Evolutionary conservation across 2,113 vertebrate species (phyloP).

Genomic region (Actinemys pallida): DNA sequence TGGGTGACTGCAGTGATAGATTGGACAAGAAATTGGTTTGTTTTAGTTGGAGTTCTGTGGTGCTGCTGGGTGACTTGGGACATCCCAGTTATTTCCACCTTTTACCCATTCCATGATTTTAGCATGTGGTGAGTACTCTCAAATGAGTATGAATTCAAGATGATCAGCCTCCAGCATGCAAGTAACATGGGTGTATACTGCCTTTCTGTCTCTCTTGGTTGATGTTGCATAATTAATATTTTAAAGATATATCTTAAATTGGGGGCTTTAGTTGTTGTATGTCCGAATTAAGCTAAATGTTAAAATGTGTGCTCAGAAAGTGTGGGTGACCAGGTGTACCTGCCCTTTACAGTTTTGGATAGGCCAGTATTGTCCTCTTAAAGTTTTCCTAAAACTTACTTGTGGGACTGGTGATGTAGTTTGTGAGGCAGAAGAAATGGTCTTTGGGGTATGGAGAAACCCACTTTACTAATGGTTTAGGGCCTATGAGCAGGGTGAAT

Average conservation of each 20-base stretch:
- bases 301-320: neutral
- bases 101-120: neutral
- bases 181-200: rapidly evolving
- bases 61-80: neutral
- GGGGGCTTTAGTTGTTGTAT: neutral
- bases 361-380: neutral
- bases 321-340: neutral
- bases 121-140: rapidly evolving
- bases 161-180: neutral
- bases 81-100: neutral
- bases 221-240: neutral
- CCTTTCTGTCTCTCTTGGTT: neutral
- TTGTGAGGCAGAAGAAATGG: neutral
- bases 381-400: neutral
- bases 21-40: neutral
- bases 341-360: neutral
- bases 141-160: neutral
- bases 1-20: neutral
- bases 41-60: neutral
- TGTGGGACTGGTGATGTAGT: neutral
- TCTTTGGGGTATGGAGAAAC: neutral
- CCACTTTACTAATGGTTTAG: neutral
- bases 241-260: neutral
- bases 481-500: neutral
- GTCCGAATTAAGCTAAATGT: neutral